Evolutionary conservation across 2,113 vertebrate species (phyloP).

Genomic region (Crotalus tigris): DNA sequence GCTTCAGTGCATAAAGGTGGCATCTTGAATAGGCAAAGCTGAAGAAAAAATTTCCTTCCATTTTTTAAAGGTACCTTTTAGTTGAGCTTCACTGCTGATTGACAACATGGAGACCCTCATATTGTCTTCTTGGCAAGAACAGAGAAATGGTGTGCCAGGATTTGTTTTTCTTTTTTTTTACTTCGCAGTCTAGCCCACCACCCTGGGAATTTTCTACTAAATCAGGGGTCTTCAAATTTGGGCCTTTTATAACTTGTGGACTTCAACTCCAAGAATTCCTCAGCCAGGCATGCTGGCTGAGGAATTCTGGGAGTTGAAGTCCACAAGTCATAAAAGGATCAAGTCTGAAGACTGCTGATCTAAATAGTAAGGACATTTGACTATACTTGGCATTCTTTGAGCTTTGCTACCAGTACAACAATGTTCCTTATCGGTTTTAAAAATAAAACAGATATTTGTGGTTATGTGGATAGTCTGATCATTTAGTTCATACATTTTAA

Average conservation of each 20-base stretch:
- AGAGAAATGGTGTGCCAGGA: neutral
- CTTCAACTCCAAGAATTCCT: no score
- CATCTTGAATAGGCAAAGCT: neutral
- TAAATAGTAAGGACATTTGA: neutral
- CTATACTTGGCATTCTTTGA: neutral
- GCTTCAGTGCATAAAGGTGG: neutral
- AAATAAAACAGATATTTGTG: neutral
- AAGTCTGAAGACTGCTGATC: neutral
- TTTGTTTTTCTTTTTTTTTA: neutral
- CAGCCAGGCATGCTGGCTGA: no score
- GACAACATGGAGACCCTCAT: neutral
- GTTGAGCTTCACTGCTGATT: neutral
- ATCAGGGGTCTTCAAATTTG: no score
- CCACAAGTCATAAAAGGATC: no score
- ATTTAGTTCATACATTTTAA: neutral
- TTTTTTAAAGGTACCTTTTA: neutral
- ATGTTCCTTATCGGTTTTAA: neutral
- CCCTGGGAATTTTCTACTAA: neutral
- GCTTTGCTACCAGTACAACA: neutral
- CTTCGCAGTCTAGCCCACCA: neutral
- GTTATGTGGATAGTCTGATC: neutral
- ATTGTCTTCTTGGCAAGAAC: neutral
- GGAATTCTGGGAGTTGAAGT: no score
- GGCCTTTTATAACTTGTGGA: no score
- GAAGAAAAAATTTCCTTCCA: neutral